Base-by-base conservation (phyloP, 2,888 invertebrate species). In the Chalcosyrphus nemorum region DNA sequence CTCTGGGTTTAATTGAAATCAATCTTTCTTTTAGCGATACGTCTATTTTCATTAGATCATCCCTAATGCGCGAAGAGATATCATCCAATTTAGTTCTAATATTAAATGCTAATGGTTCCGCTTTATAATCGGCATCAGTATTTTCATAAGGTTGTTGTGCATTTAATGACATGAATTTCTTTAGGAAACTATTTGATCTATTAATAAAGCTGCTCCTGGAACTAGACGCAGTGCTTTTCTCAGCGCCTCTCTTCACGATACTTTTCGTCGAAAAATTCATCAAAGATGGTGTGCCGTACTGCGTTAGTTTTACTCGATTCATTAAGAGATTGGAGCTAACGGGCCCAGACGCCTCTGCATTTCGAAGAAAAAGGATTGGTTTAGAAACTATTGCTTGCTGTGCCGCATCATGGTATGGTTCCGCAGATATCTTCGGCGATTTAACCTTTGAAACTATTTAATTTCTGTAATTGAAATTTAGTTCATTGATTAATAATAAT, bases 31-130 rank as follows among this genome's bases (percentile, higher is more conserved):
- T 63, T 6, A 72, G 9, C 11, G 52, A 11, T 11, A 29, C 43
- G 13, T 72, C 61, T 32, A 72, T 17, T 11, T 6, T 45, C 35
- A 47, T 43, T 4, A 72, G 43, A 17, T 61, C 29, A 2, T 63
- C 43, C n/a, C 13, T 52, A 9, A 61, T 32, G 2, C 17, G 35
- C 1, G 9, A 9, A 4, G 72, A 32, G 2, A 50, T n/a, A 3
- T 43, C 43, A 4, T 29, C 41, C 1, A 52, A 5, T 35, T 24
- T 19, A 13, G 50, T n/a, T 11, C 21, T 15, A 3, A 21, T 35
- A 11, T 65, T 21, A 6, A 19, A 19, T 13, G 13, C n/a, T 3
- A 38, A 38, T 1, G 1, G n/a, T n/a, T n/a, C n/a, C n/a, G n/a
- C n/a, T n/a, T n/a, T n/a, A n/a, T n/a, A n/a, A n/a, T n/a, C n/a